phyloP scores from a whole-genome alignment of 1,140 invertebrate genomes.

The Alviniconcha marisindica region DNA sequence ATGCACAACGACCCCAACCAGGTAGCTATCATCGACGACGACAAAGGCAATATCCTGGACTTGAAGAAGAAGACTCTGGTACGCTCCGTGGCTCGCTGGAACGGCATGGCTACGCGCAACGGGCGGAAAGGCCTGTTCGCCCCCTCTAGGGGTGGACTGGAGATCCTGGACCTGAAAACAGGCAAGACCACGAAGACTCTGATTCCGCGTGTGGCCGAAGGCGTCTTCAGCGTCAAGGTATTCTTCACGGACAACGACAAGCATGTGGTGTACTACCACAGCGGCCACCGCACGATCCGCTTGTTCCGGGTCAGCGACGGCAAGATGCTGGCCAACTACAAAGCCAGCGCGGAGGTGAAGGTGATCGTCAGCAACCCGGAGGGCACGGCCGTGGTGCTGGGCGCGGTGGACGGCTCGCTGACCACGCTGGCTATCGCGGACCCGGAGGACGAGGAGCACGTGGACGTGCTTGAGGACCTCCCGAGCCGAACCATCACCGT shows the following conservation, averaged over 20 bases:
- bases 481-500: constrained; percentile 56
- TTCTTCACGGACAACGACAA: constrained; percentile 96
- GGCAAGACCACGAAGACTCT: constrained; percentile 90
- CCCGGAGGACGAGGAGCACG: constrained; percentile 77
- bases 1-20: constrained; percentile 81
- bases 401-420: constrained; percentile 95
- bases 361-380: constrained; percentile 89
- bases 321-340: constrained; percentile 93
- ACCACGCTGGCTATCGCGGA: constrained; percentile 94
- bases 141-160: constrained; percentile 92
- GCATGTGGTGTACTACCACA: constrained; percentile 98
- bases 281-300: constrained; percentile 92
- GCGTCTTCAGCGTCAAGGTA: constrained; percentile 96
- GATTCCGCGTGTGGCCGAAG: constrained; percentile 92
- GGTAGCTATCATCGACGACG: constrained; percentile 91
- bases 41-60: constrained; percentile 87
- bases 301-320: constrained; percentile 93
- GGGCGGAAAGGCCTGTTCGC: constrained; percentile 93
- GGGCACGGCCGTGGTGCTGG: constrained; percentile 88
- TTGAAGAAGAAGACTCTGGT: constrained; percentile 78
- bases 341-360: constrained; percentile 93
- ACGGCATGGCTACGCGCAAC: constrained; percentile 76
- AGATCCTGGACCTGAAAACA: constrained; percentile 77
- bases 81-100: constrained; percentile 77
- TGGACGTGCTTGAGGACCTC: constrained; percentile 67